Conservation (phyloP, 1,140 invertebrate genomes). For the Hycleus phaleratus region DNA sequence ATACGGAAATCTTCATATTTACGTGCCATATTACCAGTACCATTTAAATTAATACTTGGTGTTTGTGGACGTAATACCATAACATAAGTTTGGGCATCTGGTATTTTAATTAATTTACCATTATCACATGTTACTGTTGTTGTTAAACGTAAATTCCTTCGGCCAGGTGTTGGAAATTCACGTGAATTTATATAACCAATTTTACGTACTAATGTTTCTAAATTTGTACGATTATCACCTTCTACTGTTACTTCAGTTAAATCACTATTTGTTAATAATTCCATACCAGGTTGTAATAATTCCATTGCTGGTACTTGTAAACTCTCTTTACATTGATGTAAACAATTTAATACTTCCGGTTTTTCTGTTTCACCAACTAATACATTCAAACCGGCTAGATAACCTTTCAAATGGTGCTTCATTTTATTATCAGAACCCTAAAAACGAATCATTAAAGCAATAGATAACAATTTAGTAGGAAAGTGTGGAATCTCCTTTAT, state of each 20-base stretch:
- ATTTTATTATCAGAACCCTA: conserved; percentile 75
- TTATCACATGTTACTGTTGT: conserved; percentile 71
- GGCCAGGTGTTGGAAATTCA: conserved; percentile 84
- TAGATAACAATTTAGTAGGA: neutral
- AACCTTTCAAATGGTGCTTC: conserved; percentile 81
- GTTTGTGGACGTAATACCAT: conserved; percentile 80
- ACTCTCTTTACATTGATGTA: conserved; percentile 80
- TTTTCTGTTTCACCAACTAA: conserved; percentile 73
- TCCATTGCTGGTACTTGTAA: conserved; percentile 68
- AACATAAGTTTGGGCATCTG: conserved; percentile 72
- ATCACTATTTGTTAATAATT: conserved; percentile 64
- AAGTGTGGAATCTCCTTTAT: neutral
- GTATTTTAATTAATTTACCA: conserved; percentile 61
- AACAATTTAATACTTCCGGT: conserved; percentile 70
- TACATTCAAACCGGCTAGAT: conserved; percentile 78
- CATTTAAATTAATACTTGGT: conserved; percentile 76
- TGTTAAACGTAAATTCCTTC: conserved; percentile 76
- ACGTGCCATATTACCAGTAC: conserved; percentile 71
- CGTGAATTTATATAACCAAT: conserved; percentile 87
- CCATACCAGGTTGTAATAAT: conserved; percentile 65
- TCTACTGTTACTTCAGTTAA: conserved; percentile 86
- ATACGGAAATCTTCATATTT: conserved; percentile 79
- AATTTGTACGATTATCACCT: conserved; percentile 80
- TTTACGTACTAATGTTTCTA: conserved; percentile 78
- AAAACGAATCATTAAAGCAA: neutral